Evolutionary conservation across 2,797 vertebrate species (phyloP).

Genomic region (Ctenopoma multispine): DNA sequence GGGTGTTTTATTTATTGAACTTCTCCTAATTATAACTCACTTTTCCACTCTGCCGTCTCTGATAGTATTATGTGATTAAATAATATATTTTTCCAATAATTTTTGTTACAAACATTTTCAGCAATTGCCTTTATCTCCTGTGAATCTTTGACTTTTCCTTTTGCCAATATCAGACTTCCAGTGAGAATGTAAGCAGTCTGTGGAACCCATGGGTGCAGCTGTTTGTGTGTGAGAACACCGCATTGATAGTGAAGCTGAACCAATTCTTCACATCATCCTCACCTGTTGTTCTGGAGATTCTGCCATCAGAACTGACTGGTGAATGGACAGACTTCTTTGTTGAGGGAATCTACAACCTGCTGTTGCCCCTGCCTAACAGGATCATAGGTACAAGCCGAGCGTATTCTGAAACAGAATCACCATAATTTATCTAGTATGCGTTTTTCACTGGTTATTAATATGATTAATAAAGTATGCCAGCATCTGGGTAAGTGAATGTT

Average conservation of each 20-base stretch:
- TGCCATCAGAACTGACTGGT: conserved; percentile 87
- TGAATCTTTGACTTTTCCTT: conserved; percentile 11
- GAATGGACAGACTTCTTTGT: conserved; percentile 97
- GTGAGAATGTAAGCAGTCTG: conserved; percentile 85
- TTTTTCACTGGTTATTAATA: background rate
- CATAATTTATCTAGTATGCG: background rate
- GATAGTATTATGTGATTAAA: background rate
- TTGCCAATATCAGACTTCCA: conserved; percentile 82
- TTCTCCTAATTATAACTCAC: background rate
- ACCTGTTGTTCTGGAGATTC: conserved; percentile 74
- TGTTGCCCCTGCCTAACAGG: conserved; percentile 91
- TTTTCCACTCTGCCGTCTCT: background rate
- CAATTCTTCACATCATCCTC: conserved; percentile 86
- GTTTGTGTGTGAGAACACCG: conserved; percentile 90
- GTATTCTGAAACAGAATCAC: background rate
- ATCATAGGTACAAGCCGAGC: conserved; percentile 86
- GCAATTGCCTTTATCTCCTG: background rate
- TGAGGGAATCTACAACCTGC: conserved; percentile 91
- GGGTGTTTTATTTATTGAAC: background rate
- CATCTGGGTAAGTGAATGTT: background rate
- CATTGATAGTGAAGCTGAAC: conserved; percentile 87
- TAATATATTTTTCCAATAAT: background rate
- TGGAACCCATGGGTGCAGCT: conserved; percentile 91
- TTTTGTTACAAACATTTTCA: background rate
- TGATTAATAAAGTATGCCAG: background rate